These are phyloP conservation scores for Macrophya alboannulata DNA, from an alignment of 2,888 invertebrate genomes.

Conservation along the genomic window DNA sequence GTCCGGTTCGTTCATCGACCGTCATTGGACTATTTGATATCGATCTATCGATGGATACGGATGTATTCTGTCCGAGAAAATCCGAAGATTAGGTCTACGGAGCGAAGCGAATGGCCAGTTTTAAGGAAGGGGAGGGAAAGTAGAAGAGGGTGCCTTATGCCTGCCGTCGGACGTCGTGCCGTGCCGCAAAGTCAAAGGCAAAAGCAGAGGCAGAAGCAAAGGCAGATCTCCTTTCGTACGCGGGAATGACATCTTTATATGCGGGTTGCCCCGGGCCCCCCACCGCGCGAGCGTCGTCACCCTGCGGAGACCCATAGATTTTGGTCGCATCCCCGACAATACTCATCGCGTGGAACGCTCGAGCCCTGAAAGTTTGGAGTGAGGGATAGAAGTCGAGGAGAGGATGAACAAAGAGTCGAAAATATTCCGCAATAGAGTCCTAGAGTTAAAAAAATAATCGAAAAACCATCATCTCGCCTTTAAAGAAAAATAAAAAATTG, in stretches of 20 bases:
- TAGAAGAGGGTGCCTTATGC: background rate
- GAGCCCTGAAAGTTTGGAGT: background rate
- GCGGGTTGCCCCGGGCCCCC: constrained; percentile 68
- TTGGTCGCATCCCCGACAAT: constrained; percentile 67
- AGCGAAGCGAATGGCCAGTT: background rate
- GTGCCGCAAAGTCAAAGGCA: constrained; percentile 45
- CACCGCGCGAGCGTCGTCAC: constrained; percentile 77
- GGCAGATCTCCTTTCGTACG: constrained; percentile 67
- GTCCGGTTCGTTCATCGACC: too few species aligned
- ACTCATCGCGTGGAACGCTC: constrained; percentile 51
- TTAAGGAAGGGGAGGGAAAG: background rate
- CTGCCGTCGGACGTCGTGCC: constrained; percentile 46
- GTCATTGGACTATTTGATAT: too few species aligned
- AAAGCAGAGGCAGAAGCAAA: constrained; percentile 59
- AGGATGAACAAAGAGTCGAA: background rate
- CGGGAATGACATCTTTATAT: constrained; percentile 75
- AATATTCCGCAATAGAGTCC: background rate
- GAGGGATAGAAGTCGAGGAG: background rate
- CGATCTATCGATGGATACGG: background rate
- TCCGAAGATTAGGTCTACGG: background rate
- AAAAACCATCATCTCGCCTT: too few species aligned
- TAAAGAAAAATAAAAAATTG: background rate
- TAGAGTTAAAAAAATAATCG: background rate
- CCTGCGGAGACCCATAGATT: constrained; percentile 75
- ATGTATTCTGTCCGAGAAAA: background rate